Evolutionary conservation across 2,113 vertebrate species (phyloP).

Genomic region (Kryptolebias marmoratus): DNA sequence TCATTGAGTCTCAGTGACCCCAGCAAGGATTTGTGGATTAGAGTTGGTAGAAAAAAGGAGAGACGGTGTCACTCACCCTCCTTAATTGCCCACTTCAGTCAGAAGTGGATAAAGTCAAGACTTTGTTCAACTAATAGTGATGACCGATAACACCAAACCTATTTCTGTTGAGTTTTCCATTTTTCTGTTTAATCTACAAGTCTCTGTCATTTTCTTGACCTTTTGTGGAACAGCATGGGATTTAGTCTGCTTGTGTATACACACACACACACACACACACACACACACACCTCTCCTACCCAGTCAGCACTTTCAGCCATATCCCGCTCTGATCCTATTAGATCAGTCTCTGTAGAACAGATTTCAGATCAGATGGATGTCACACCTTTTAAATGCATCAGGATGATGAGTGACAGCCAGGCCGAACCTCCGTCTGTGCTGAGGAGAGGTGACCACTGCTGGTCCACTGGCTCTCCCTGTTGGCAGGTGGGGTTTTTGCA

Average conservation of each 20-base stretch:
- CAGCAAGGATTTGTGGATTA: conserved; percentile 80
- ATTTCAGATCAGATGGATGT: conserved; percentile 54
- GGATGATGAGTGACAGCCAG: conserved; percentile 25
- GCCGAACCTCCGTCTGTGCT: conserved; percentile 26
- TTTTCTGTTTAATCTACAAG: background rate
- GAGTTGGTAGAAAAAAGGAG: conserved; percentile 52
- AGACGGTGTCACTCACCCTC: conserved; percentile 42
- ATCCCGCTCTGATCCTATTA: conserved; percentile 81
- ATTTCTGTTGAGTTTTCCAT: background rate
- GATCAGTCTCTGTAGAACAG: conserved; percentile 22
- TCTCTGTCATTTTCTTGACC: conserved; percentile 28
- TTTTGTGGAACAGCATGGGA: conserved; percentile 33
- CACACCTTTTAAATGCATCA: conserved; percentile 21
- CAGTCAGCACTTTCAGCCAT: conserved; percentile 72
- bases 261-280: conserved; percentile 12
- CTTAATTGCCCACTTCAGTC: conserved; percentile 26
- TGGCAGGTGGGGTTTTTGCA: conserved; percentile 32
- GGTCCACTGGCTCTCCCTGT: conserved; percentile 56
- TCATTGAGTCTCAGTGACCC: conserved; percentile 63
- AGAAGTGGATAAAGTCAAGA: conserved; percentile 14
- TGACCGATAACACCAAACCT: conserved; percentile 2
- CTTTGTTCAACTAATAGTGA: background rate
- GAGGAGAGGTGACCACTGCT: background rate
- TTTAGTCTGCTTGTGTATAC: conserved; percentile 20
- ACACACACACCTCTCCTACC: conserved; percentile 36